phyloP scores from a whole-genome alignment of 2,797 vertebrate genomes.

The Scarus forsteni region DNA sequence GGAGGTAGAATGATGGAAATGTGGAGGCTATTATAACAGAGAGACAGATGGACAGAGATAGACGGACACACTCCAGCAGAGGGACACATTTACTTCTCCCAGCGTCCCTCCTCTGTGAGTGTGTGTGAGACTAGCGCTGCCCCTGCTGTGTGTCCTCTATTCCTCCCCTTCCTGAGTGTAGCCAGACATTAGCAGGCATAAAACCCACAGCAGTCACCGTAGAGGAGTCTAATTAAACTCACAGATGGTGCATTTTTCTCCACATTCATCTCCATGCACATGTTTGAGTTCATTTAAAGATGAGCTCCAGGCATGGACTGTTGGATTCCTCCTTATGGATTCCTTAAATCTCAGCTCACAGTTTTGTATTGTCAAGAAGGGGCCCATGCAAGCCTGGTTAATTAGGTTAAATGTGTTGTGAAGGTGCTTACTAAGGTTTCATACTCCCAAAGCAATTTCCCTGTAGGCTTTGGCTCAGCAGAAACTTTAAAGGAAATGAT shows the following conservation, averaged over 20 bases:
- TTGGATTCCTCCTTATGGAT: slow-evolving; percentile 10
- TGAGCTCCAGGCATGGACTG: slow-evolving; percentile 19
- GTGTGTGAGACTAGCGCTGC: slow-evolving; percentile 7
- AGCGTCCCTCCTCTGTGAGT: slow-evolving; percentile 37
- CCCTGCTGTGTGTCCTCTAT: slow-evolving; percentile 50
- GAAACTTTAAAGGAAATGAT: slow-evolving; percentile 4
- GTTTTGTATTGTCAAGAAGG: slow-evolving; percentile 1
- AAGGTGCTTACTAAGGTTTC: slow-evolving; percentile 8
- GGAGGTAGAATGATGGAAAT: slow-evolving; percentile 32
- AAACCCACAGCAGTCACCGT: slow-evolving; percentile 44
- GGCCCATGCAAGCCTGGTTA: not conserved
- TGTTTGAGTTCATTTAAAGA: slow-evolving; percentile 46
- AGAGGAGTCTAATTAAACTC: slow-evolving; percentile 58
- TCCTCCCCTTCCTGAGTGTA: slow-evolving; percentile 38
- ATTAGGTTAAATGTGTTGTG: not conserved
- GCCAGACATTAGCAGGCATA: slow-evolving; percentile 37
- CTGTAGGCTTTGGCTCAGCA: slow-evolving; percentile 7
- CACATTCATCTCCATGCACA: slow-evolving; percentile 32
- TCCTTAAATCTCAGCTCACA: not conserved
- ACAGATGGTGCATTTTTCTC: slow-evolving; percentile 55
- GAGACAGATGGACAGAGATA: slow-evolving; percentile 17
- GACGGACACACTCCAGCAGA: slow-evolving; percentile 27
- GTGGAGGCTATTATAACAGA: slow-evolving; percentile 42
- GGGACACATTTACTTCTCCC: slow-evolving; percentile 33
- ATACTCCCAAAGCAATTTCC: not conserved